These are phyloP conservation scores for Fregata magnificens DNA, from an alignment of 2,113 vertebrate genomes.

Conservation along the genomic window DNA sequence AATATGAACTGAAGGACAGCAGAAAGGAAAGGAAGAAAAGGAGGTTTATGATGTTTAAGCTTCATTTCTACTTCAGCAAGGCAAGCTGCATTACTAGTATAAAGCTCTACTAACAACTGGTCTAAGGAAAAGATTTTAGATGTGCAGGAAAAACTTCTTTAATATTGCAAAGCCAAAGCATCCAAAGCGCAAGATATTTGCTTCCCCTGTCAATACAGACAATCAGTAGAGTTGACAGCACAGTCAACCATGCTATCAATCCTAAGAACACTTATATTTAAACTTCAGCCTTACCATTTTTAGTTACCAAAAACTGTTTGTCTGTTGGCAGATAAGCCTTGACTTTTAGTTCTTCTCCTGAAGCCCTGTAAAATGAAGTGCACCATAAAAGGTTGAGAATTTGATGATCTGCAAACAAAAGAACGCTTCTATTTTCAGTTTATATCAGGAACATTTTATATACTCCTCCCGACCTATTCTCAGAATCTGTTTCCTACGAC, in stretches of 20 bases:
- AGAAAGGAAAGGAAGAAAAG: not conserved
- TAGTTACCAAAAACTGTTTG: conserved; percentile 96
- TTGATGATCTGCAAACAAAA: conserved; percentile 16
- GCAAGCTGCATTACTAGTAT: not conserved
- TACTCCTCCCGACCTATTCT: not conserved
- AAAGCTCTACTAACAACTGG: not conserved
- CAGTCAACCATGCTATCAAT: not conserved
- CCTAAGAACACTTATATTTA: not conserved
- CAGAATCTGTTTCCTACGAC: not conserved
- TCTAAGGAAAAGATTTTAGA: not conserved
- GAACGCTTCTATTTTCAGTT: not conserved
- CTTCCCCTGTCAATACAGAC: not conserved
- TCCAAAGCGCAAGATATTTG: not conserved
- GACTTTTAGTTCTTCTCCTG: conserved; percentile 93
- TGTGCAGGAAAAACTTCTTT: not conserved
- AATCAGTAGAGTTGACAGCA: not conserved
- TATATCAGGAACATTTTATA: not conserved
- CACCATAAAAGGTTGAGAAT: conserved; percentile 25
- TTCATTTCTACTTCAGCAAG: not conserved
- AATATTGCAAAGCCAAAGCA: not conserved
- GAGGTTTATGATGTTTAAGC: not conserved
- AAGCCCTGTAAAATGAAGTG: conserved; percentile 80
- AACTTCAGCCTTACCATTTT: conserved; percentile 85
- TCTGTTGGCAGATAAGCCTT: conserved; percentile 92
- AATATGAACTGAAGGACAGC: not conserved